Evolutionary conservation across 2,888 invertebrate species (phyloP).

Genomic region (Parapristionchus giblindavisi): DNA sequence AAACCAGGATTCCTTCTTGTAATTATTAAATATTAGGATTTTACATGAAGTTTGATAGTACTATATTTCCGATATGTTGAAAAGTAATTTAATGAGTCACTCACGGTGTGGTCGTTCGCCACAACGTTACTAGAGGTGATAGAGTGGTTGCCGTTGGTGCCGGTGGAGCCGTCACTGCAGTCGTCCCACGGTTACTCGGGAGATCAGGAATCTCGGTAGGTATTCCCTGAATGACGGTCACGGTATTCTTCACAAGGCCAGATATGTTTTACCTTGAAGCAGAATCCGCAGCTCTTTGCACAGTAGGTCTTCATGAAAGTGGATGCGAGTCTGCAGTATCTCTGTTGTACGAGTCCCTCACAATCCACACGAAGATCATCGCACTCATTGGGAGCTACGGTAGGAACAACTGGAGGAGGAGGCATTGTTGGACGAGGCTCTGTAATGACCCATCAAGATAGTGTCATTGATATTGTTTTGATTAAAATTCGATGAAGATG

Average conservation of each 20-base stretch:
- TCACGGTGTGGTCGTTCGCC: slow-evolving; percentile 38
- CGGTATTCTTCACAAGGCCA: not conserved
- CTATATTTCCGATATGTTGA: not conserved
- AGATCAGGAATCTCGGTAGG: slow-evolving; percentile 60
- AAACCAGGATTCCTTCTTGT: no score
- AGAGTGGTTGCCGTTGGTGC: slow-evolving; percentile 15
- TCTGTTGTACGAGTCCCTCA: slow-evolving; percentile 48
- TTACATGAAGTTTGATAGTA: not conserved
- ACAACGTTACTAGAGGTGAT: slow-evolving; percentile 26
- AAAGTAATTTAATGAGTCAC: not conserved
- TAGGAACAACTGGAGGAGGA: slow-evolving; percentile 42
- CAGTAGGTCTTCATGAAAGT: slow-evolving; percentile 65
- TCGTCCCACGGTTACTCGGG: not conserved
- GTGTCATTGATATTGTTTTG: no score
- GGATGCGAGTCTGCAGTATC: slow-evolving; percentile 55
- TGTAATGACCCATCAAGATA: not conserved
- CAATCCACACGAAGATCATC: slow-evolving; percentile 68
- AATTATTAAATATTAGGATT: not conserved
- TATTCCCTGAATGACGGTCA: slow-evolving; percentile 44
- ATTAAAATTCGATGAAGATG: no score
- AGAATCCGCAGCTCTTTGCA: slow-evolving; percentile 66
- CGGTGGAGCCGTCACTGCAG: not conserved
- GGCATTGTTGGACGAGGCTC: slow-evolving; percentile 41
- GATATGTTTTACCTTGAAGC: slow-evolving; percentile 47
- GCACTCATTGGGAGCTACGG: slow-evolving; percentile 49